Conservation (phyloP, 2,797 vertebrate genomes). For the Holocentrus rufus region DNA sequence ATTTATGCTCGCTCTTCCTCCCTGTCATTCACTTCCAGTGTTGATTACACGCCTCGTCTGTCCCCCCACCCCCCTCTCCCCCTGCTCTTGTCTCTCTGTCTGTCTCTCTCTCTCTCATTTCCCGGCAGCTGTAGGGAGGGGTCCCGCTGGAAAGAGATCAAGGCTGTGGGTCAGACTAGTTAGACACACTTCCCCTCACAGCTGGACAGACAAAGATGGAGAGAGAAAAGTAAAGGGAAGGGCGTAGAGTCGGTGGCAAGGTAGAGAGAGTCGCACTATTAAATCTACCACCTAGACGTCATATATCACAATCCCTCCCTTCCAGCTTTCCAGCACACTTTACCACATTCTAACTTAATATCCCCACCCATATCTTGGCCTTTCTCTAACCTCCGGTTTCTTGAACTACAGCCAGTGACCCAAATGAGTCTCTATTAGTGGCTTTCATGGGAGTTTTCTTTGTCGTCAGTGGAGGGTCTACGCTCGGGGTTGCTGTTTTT, state of each 20-base stretch:
- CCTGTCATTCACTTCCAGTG: neutral
- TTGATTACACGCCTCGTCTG: neutral
- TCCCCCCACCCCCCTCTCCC: neutral
- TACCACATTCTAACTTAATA: neutral
- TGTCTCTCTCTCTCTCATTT: slow-evolving; percentile 17
- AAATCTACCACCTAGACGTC: neutral
- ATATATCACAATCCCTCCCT: neutral
- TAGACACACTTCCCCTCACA: slow-evolving; percentile 54
- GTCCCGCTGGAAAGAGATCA: slow-evolving; percentile 50
- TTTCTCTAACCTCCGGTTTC: neutral
- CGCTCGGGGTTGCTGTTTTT: too few species aligned
- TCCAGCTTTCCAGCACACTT: neutral
- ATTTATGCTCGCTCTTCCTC: neutral
- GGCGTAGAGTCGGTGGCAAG: neutral
- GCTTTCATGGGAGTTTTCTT: too few species aligned
- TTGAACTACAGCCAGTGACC: neutral
- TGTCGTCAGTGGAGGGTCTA: too few species aligned
- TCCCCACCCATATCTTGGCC: neutral
- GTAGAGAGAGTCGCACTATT: neutral
- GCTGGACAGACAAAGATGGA: slow-evolving; percentile 32
- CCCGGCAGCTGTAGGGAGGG: slow-evolving; percentile 44
- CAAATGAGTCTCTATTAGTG: neutral
- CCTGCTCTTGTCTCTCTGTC: neutral
- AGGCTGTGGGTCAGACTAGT: slow-evolving; percentile 38
- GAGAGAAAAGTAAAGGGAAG: slow-evolving; percentile 13